These are phyloP conservation scores for Phalacrocorax carbo DNA, from an alignment of 2,113 vertebrate species.

Conservation along the genomic window DNA sequence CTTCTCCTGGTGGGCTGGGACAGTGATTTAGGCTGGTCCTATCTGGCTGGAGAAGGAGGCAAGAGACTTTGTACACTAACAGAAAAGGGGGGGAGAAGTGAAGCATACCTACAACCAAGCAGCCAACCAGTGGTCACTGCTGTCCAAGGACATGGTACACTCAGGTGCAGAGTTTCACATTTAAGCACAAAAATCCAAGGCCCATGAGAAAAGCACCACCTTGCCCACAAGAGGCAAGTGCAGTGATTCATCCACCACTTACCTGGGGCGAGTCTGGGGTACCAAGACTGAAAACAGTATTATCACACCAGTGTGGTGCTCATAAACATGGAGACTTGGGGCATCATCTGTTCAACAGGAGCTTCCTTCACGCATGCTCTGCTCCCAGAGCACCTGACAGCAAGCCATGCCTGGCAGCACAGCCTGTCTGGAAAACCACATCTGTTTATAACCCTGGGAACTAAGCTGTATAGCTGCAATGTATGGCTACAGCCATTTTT, in stretches of 20 bases:
- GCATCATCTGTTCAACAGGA: background rate
- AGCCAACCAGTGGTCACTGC: background rate
- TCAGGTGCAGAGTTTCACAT: background rate
- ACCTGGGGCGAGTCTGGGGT: background rate
- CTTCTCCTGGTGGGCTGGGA: background rate
- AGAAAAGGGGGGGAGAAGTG: background rate
- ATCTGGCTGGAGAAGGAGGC: background rate
- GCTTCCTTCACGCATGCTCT: accelerated
- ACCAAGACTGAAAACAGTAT: background rate
- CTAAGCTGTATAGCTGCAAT: background rate
- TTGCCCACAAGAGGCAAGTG: background rate
- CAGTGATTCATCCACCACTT: background rate
- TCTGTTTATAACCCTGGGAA: background rate
- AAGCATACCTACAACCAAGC: background rate
- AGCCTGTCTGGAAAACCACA: background rate
- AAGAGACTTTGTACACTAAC: background rate
- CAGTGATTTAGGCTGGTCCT: background rate
- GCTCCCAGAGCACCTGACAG: background rate
- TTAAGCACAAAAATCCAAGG: background rate
- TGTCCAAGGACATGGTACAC: background rate
- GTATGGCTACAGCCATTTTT: background rate
- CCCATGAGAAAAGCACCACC: background rate
- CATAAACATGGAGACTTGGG: background rate
- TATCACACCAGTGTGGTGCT: background rate
- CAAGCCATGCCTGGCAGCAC: background rate